A percentile compares a stretch with the other conserved stretches of the same genome.
phyloP scores from a whole-genome alignment of 2,888 invertebrate species.

The Periphyllus acericola region DNA sequence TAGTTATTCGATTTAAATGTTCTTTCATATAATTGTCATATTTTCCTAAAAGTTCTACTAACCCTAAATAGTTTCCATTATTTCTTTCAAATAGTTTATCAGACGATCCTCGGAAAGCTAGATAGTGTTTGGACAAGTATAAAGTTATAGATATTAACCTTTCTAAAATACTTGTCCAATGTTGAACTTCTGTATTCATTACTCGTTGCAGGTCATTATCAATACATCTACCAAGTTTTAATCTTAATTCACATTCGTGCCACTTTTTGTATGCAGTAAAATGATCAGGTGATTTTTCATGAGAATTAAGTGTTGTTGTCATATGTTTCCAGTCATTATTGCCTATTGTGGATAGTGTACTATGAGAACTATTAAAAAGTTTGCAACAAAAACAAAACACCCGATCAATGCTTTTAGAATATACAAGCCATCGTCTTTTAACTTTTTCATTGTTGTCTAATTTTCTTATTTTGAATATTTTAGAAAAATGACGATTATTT shows the following conservation, averaged over 20 bases:
- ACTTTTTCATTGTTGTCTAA: slow-evolving; percentile 37
- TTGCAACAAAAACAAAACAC: slow-evolving; percentile 58
- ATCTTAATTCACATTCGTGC: slow-evolving; percentile 53
- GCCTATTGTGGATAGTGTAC: slow-evolving; percentile 40
- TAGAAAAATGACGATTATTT: slow-evolving; percentile 57
- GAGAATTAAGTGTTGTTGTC: slow-evolving; percentile 36
- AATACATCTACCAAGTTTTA: slow-evolving; percentile 37
- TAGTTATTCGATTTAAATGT: slow-evolving; percentile 61
- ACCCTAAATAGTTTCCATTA: slow-evolving; percentile 61
- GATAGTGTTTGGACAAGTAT: slow-evolving; percentile 42
- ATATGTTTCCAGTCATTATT: slow-evolving; percentile 56
- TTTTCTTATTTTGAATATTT: slow-evolving; percentile 43
- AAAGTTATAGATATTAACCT: slow-evolving; percentile 48
- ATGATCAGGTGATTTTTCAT: slow-evolving; percentile 48
- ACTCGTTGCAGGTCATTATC: slow-evolving; percentile 36
- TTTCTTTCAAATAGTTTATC: slow-evolving; percentile 44
- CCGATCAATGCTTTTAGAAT: slow-evolving; percentile 38
- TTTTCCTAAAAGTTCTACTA: slow-evolving; percentile 61
- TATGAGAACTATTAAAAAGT: slow-evolving; percentile 26
- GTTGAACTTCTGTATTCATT: slow-evolving; percentile 46
- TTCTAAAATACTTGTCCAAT: slow-evolving; percentile 55
- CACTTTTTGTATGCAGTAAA: slow-evolving; percentile 37
- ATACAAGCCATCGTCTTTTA: slow-evolving; percentile 45
- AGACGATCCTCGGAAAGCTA: slow-evolving; percentile 57
- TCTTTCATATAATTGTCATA: slow-evolving; percentile 62